Conservation (phyloP, 2,888 invertebrate genomes). For the Nephrotoma guestfalica region DNA sequence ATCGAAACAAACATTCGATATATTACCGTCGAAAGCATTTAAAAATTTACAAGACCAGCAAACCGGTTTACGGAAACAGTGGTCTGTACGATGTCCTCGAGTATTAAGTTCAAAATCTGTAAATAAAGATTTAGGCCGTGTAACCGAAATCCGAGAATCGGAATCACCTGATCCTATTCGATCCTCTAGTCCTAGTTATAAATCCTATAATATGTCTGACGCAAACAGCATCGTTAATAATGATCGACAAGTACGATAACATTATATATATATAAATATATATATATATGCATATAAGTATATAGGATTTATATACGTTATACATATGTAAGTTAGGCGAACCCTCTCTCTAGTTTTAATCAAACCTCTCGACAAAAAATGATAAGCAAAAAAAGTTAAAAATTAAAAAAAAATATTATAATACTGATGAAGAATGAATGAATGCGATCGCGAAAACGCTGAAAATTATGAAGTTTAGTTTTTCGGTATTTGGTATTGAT, state of each 20-base stretch:
- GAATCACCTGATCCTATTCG: constrained; percentile 28
- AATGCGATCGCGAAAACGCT: not conserved
- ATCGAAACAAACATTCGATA: constrained; percentile 25
- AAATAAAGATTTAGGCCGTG: constrained; percentile 34
- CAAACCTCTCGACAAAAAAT: not conserved
- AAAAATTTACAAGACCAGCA: constrained; percentile 37
- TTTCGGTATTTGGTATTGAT: not conserved
- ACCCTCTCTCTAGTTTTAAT: not conserved
- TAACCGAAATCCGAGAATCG: constrained; percentile 25
- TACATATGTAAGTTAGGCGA: not conserved
- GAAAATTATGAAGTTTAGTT: not conserved
- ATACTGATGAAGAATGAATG: not conserved
- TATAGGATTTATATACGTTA: not conserved
- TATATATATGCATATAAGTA: not conserved
- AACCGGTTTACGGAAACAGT: constrained; percentile 30
- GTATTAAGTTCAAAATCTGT: constrained; percentile 44
- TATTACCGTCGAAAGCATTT: constrained; percentile 43
- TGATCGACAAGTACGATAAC: not conserved
- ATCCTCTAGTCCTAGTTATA: constrained; percentile 18
- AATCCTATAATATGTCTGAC: constrained; percentile 5
- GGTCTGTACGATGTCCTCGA: constrained; percentile 46
- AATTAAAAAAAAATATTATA: not conserved
- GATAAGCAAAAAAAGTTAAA: not conserved
- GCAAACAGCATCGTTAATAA: not conserved
- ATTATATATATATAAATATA: not conserved